Percentiles rank a stretch among this genome's conserved stretches.
Evolutionary conservation across 2,797 vertebrate species (phyloP).

Genomic region (Eidolon dupreanum): DNA sequence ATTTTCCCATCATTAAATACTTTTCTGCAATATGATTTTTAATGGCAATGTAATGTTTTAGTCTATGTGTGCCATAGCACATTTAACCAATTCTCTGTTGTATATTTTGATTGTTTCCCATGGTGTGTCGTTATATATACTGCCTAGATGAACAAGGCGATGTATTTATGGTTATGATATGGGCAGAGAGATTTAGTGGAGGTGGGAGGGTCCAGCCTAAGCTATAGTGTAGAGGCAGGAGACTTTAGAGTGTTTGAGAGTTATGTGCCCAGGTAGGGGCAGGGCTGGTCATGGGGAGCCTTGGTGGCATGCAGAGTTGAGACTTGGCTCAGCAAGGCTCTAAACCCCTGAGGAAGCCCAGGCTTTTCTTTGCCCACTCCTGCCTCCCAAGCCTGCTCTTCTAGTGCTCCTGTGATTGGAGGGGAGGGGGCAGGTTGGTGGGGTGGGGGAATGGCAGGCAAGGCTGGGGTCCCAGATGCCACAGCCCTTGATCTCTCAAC

Average conservation of each 20-base stretch:
- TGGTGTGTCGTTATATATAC: not conserved
- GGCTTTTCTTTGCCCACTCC: not conserved
- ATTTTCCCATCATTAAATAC: conserved; percentile 49
- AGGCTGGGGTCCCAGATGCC: not conserved
- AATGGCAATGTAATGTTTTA: conserved; percentile 59
- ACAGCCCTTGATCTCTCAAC: not conserved
- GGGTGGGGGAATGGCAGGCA: not conserved
- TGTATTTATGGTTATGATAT: not conserved
- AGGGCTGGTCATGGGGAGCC: not conserved
- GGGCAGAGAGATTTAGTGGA: not conserved
- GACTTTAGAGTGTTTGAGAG: not conserved
- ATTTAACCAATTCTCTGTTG: conserved; percentile 14
- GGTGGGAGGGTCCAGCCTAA: not conserved
- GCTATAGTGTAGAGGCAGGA: not conserved
- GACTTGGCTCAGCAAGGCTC: not conserved
- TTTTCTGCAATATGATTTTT: conserved; percentile 60
- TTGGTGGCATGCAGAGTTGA: not conserved
- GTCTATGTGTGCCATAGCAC: fast-evolving
- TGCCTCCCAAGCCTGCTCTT: fast-evolving
- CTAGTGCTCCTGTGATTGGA: not conserved
- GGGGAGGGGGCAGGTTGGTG: not conserved
- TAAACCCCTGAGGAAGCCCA: not conserved
- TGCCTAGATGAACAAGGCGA: not conserved
- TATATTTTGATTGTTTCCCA: conserved; percentile 10
- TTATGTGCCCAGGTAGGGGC: not conserved